Evolutionary conservation across 2,888 invertebrate species (phyloP).

Genomic region (Sisyra terminalis): DNA sequence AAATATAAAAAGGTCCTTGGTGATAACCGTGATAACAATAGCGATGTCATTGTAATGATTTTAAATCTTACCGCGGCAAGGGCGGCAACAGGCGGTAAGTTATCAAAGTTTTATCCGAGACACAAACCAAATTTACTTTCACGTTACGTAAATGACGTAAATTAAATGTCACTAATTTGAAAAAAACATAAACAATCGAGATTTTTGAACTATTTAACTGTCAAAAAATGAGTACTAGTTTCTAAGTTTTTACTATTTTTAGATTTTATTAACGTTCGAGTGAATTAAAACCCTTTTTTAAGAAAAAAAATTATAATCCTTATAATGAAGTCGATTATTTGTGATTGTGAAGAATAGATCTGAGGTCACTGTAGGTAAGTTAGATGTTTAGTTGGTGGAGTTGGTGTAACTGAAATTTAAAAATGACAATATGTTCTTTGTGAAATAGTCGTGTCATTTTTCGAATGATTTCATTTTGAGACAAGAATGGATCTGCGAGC

Average conservation of each 20-base stretch:
- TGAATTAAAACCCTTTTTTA: background rate
- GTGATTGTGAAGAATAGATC: background rate
- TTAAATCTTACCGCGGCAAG: no score
- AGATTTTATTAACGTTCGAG: background rate
- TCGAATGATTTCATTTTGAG: background rate
- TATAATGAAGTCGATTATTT: background rate
- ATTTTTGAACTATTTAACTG: background rate
- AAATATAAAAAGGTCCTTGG: background rate
- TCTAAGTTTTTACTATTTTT: background rate
- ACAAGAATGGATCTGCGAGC: conserved; percentile 16
- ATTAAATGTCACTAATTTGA: no score
- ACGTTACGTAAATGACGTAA: no score
- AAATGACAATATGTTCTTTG: background rate
- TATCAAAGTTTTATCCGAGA: no score
- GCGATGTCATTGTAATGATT: no score
- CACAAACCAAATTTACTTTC: no score
- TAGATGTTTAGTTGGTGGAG: background rate
- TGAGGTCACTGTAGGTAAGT: background rate
- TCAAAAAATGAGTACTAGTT: background rate
- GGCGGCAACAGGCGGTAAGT: no score
- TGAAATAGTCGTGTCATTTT: background rate
- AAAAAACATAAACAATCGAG: no score
- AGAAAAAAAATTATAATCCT: background rate
- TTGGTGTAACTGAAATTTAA: background rate
- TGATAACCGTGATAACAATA: background rate